phyloP scores from a whole-genome alignment of 2,113 vertebrate genomes.

The Pleuronectes platessa region DNA sequence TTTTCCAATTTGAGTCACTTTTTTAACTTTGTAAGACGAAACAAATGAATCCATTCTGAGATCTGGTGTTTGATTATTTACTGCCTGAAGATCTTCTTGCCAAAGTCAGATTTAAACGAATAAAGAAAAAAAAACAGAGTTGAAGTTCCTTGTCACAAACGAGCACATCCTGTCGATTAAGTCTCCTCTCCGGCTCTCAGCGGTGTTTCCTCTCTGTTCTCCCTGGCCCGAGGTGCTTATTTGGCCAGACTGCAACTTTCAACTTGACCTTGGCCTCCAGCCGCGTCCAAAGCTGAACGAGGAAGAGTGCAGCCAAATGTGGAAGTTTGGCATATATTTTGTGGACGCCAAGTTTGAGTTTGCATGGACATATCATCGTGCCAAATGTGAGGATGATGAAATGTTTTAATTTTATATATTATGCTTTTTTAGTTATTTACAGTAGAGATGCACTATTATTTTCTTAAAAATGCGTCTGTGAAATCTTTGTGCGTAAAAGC shows the following conservation, averaged over 20 bases:
- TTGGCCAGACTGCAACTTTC: slow-evolving; percentile 90
- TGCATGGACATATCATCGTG: not conserved
- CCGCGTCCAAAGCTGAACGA: slow-evolving; percentile 67
- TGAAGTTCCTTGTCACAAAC: not conserved
- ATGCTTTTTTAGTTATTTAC: not conserved
- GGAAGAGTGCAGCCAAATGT: slow-evolving; percentile 38
- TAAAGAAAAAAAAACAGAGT: not conserved
- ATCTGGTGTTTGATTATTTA: not conserved
- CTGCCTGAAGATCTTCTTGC: not conserved
- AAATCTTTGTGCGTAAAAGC: not conserved
- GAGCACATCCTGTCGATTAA: not conserved
- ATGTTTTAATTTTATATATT: not conserved
- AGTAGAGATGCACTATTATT: not conserved
- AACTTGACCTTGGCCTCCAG: slow-evolving; percentile 99
- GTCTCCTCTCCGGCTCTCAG: not conserved
- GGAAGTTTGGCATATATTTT: slow-evolving; percentile 27
- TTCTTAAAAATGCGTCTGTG: not conserved
- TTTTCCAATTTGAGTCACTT: not conserved
- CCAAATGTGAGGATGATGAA: not conserved
- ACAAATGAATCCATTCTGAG: no score
- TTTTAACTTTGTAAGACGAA: not conserved
- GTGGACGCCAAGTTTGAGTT: not conserved
- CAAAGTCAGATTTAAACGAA: not conserved
- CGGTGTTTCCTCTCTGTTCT: slow-evolving; percentile 15
- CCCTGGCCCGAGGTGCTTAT: slow-evolving; percentile 62